phyloP scores from a whole-genome alignment of 2,888 invertebrate species.

The Melanchra persicariae region DNA sequence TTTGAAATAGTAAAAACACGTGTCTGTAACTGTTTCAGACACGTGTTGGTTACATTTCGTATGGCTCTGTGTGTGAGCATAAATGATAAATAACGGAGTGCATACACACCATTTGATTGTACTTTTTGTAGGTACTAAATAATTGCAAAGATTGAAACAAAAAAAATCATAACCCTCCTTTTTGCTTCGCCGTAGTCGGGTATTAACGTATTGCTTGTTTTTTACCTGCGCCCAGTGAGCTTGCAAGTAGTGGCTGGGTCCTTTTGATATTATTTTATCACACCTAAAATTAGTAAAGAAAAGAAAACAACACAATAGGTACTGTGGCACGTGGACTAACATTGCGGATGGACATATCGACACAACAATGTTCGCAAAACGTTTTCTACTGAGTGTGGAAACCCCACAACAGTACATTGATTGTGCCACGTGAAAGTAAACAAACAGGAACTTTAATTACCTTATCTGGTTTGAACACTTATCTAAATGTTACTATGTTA shows the following conservation, averaged over 20 bases:
- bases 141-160: background rate
- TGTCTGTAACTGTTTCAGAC: conserved; percentile 32
- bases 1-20: conserved; percentile 47
- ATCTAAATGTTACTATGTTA: conserved; percentile 50
- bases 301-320: conserved; percentile 15
- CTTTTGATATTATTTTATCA: conserved; percentile 21
- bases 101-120: conserved; percentile 7
- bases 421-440: conserved; percentile 47
- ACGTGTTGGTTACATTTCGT: conserved; percentile 32
- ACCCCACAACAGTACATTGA: conserved; percentile 41
- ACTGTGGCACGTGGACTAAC: conserved; percentile 38
- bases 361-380: conserved; percentile 20
- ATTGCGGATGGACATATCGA: conserved; percentile 29
- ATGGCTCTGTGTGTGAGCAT: conserved; percentile 14
- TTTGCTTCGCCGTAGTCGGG: too few species aligned
- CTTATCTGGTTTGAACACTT: conserved; percentile 48
- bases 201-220: conserved; percentile 9
- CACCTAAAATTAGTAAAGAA: conserved; percentile 18
- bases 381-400: conserved; percentile 42
- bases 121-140: conserved; percentile 15
- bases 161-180: too few species aligned
- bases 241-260: conserved; percentile 13
- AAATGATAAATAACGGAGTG: conserved; percentile 33
- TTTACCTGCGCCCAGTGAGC: background rate
- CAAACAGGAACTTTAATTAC: conserved; percentile 52